Evolutionary conservation across 2,888 invertebrate species (phyloP).

Genomic region (Calliopum simillimum): DNA sequence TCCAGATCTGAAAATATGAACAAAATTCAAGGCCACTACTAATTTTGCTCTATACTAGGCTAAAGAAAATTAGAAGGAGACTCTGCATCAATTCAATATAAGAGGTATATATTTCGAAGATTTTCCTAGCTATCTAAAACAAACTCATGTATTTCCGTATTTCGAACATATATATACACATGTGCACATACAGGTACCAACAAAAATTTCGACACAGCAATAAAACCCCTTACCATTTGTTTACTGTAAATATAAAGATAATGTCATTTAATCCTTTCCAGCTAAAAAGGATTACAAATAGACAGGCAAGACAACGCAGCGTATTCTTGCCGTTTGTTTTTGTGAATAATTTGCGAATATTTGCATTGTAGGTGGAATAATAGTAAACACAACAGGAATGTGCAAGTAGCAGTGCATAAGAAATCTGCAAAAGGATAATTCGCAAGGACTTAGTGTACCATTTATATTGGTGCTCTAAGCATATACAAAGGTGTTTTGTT

Average conservation of each 20-base stretch:
- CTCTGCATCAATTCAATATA: too few relatives aligned
- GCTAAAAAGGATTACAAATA: constrained; percentile 51
- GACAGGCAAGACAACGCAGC: neutral
- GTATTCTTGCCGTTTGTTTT: constrained; percentile 36
- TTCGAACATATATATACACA: too few relatives aligned
- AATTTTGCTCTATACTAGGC: too few relatives aligned
- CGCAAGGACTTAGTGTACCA: constrained; percentile 46
- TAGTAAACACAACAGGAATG: constrained; percentile 49
- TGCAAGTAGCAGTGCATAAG: constrained; percentile 43
- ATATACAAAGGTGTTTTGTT: constrained; percentile 60
- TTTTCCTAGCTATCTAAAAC: constrained; percentile 6
- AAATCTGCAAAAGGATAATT: constrained; percentile 53
- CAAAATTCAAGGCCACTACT: too few relatives aligned
- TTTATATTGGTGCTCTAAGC: neutral
- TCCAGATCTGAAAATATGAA: too few relatives aligned
- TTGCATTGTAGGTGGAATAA: constrained; percentile 44
- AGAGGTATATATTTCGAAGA: too few relatives aligned
- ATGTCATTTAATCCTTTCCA: constrained; percentile 61
- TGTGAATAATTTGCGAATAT: constrained; percentile 49
- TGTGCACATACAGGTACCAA: neutral
- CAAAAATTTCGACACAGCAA: too few relatives aligned
- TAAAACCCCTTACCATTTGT: constrained; percentile 49
- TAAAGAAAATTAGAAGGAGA: too few relatives aligned
- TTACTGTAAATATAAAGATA: constrained; percentile 65
- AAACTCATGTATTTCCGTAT: constrained; percentile 37